Base-by-base conservation (phyloP, 2,797 vertebrate species). In the Molossus molossus region DNA sequence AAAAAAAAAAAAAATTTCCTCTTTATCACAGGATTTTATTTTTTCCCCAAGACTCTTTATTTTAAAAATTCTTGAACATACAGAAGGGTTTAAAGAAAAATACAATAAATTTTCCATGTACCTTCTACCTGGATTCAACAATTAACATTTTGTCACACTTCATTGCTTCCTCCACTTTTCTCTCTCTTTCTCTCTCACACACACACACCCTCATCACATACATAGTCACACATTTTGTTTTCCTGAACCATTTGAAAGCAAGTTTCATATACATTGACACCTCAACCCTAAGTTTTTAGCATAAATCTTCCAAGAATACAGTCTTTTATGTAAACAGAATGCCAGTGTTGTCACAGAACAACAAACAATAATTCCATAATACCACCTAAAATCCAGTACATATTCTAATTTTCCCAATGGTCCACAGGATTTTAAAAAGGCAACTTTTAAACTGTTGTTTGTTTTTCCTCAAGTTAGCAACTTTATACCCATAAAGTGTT, bases 31-130 rank as follows among this genome's bases (percentile, higher is more conserved):
- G 21, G 15, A 57, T 60, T 90, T 72, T 48, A 27, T 83, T 21
- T 79, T 45, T 58, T 25, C 33, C 20, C 77, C 23, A 76, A 57
- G 11, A 48, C 9, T 11, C 48, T 55, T 72, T 37, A 58, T n/a
- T 77, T 92, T 64, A 50, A 87, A 29, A 87, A 87, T 93, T 82
- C 37, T 80, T 23, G 64, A 53, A 65, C 27, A 9, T 40, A 33
- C 5, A 53, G 27, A 72, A 79, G 75, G 40, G 5, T 14, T 64
- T 76, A 53, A 29, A 53, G 33, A 57, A 91, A 25, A 27, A 33
- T 88, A 29, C 40, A 18, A 17, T 84, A 60, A 79, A 69, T 80
- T 60, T 18, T 8, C 21, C n/a, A 25, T 62, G 0, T 23, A 40
- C n/a, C 50, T 73, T 25, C 55, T 27, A 11, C 55, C 40, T 85